Base-by-base conservation (phyloP, 2,888 invertebrate genomes). In the Cryptophagus acutangulus region DNA sequence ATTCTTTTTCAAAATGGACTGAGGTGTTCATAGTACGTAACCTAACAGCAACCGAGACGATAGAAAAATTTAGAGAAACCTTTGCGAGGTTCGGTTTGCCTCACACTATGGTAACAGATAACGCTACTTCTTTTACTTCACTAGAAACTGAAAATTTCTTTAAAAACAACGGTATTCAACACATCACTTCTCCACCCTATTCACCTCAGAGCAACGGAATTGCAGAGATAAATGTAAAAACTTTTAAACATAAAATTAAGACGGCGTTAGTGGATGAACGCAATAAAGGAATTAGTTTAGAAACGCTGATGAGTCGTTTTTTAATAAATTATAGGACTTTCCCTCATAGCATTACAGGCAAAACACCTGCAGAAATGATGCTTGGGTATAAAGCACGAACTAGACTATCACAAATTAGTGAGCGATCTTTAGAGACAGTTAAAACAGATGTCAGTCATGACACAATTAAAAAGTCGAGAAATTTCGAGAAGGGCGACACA, bases 141-240 rank as follows among this genome's bases (percentile, higher is more conserved):
- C n/a, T 16, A 36, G 17, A 15, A 14, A 15, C 24, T 3, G 36
- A 43, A 36, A 15, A 10, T 5, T 45, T 45, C 24, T 35, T 44
- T 15, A 25, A 9, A 13, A 43, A 29, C 13, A 37, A 43, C 18
- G 45, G 42, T 6, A 36, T 43, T 10, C 39, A 39, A 17, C 45
- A 45, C 10, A 34, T 45, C 5, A 45, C 38, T 30, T 17, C 26
- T 2, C 36, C 42, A 18, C 42, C 45, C 8, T 38, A 31, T 17
- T 14, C 43, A 18, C 30, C 16, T 20, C 20, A 26, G 39, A 31
- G 33, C 15, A 45, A 45, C 39, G 42, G 45, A 9, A 26, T 17
- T 2, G 26, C 42, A 3, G 45, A 45, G 30, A 45, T 30, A 10
- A 29, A 34, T 2, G 45, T 45, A 8, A 43, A 43, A 17, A 30